Base-by-base conservation (phyloP, 2,888 invertebrate species). In the Eulithis prunata region DNA sequence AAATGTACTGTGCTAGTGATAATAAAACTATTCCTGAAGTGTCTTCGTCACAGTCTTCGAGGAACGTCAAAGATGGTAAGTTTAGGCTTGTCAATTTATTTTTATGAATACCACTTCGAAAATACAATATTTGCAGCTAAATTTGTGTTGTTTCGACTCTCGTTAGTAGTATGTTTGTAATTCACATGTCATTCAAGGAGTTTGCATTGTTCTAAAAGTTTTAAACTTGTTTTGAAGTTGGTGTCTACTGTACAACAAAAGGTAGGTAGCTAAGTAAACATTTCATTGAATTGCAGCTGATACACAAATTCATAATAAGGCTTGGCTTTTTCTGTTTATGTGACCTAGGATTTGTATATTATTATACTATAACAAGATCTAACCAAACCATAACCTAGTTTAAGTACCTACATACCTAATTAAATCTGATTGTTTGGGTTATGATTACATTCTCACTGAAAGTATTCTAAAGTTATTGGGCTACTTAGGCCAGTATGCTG, bases 11-110 rank as follows among this genome's bases (percentile, higher is more conserved):
- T 94, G 95, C 96, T 88, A 94, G 95, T 94, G 95, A 95, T 94
- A 72, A 68, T 73, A 95, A 96, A 94, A 95, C 95, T 90, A 95
- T 94, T 91, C 94, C 94, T 93, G 95, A 95, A 95, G 95, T 94
- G 94, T 95, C 94, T 94, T 95, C 94, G 93, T 95, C 95, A 86
- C 95, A 95, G 93, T 94, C 94, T 91, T 90, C 95, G 87, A 94
- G 95, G 94, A 95, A 94, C 94, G 94, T 95, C 93, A 96, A 95
- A 95, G 96, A 96, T 94, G 96, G 96, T 96, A 94, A 95, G 95
- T 94, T 85, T 83, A 51, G 83, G 45, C 77, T 81, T 81, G 81
- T 78, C 80, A 78, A 66, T 57, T 73, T 38, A 78, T 70, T 75
- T 74, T 66, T 63, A 62, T 57, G 49, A 60, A 57, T 67, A 62